Base-by-base conservation (phyloP, 2,888 invertebrate species). In the Pinctada fucata region DNA sequence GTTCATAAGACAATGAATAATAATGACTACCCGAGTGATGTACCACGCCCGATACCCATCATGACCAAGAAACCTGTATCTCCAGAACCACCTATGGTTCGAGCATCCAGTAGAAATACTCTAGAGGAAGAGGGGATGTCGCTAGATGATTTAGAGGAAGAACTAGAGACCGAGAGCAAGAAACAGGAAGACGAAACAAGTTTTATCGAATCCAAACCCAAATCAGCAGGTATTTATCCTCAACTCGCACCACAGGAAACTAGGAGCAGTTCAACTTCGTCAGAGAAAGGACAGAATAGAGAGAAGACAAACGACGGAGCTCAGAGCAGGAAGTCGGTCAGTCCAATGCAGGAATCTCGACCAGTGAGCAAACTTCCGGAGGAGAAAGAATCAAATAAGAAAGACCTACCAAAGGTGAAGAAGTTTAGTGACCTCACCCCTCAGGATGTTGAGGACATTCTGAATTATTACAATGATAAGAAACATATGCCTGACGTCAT, bases 401-500 rank as follows among this genome's bases (percentile, higher is more conserved):
- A 48, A 3, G 16, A 74, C 3, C 48, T 66, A n/a, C 67, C 79
- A 2, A 79, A 75, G 48, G 58, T 75, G 45, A 73, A 77, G 16
- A 76, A 79, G 48, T 52, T 51, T 8, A 50, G 58, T n/a, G 68
- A 64, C 48, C 45, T 80, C 3, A 65, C 78, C 2, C 47, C 77
- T 2, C 16, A 67, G 45, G 80, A 77, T 70, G 76, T 80, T 31
- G 78, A 70, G 50, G 78, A 77, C 70, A 80, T 80, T 47, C 45
- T 80, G 45, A 77, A 80, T 49, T 80, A 80, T 68, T 80, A 80
- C 72, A 80, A 68, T 47, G 75, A 78, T 68, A 80, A 80, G 64
- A 78, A 80, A 51, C 80, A 80, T 50, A 80, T 80, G 80, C 80
- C 80, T 3, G 78, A 80, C 47, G 77, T 80, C 3, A 80, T 80